A percentile compares a stretch with the other conserved stretches of the same genome.
These are phyloP conservation scores for Ailurus styani DNA, from an alignment of 2,113 vertebrate genomes.

Conservation along the genomic window DNA sequence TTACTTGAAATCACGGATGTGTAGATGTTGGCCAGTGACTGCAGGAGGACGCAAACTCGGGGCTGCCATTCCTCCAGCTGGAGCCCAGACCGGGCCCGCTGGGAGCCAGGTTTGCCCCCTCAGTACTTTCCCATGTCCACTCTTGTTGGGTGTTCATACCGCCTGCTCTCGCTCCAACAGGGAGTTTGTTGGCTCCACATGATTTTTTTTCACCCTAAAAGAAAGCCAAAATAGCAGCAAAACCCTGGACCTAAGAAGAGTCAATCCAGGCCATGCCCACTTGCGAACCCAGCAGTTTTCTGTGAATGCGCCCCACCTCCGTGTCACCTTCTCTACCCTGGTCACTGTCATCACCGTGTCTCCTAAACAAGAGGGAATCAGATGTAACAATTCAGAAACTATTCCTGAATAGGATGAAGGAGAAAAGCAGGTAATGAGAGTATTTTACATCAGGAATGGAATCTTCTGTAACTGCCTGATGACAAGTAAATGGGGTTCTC, in stretches of 20 bases:
- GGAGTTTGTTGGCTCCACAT: background rate
- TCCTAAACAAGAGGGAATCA: background rate
- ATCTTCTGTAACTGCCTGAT: background rate
- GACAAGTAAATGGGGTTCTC: slow-evolving; percentile 52
- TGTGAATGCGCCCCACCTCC: background rate
- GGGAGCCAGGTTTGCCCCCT: background rate
- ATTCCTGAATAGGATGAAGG: slow-evolving; percentile 13
- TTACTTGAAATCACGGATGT: background rate
- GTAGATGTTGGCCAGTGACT: background rate
- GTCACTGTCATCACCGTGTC: background rate
- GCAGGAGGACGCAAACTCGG: too few relatives aligned
- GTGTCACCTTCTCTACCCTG: background rate
- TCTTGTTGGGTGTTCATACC: background rate
- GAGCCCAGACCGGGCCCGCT: background rate
- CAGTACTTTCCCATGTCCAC: background rate
- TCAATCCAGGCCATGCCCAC: background rate
- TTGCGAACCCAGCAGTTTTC: background rate
- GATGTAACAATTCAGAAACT: background rate
- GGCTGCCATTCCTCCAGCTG: accelerated
- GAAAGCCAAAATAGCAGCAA: background rate
- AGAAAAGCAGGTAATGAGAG: slow-evolving; percentile 52
- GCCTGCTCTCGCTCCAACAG: background rate
- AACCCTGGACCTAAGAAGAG: background rate
- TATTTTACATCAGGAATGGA: slow-evolving; percentile 40
- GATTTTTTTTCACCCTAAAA: background rate